phyloP scores from a whole-genome alignment of 2,113 vertebrate genomes.

The Neogobius melanostomus region DNA sequence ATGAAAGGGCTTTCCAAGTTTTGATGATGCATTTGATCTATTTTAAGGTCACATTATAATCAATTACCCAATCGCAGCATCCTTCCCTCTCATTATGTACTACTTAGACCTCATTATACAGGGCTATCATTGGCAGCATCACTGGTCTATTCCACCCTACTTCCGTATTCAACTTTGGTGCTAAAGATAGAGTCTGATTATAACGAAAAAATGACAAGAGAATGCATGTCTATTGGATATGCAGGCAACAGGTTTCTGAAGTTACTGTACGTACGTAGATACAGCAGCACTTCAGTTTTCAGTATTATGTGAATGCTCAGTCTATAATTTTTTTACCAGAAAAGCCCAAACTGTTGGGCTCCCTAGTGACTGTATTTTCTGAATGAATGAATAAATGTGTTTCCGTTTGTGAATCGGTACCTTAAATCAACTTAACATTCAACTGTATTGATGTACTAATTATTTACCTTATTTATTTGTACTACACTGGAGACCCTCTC shows the following conservation, averaged over 20 bases:
- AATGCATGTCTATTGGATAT: background rate
- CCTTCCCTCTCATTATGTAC: constrained; percentile 38
- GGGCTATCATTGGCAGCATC: constrained; percentile 25
- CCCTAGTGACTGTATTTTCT: no score
- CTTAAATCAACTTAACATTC: background rate
- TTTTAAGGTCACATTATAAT: constrained; percentile 42
- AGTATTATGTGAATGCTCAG: background rate
- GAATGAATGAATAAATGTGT: no score
- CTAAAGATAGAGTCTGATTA: constrained; percentile 52
- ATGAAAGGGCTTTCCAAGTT: constrained; percentile 10
- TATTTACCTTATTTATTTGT: background rate
- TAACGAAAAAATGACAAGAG: constrained; percentile 14
- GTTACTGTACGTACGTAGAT: background rate
- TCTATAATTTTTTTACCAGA: no score
- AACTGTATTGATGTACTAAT: background rate
- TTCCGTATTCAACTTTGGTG: constrained; percentile 34
- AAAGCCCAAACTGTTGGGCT: no score
- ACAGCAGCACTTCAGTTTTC: background rate
- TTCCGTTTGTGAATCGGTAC: no score
- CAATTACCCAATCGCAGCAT: constrained; percentile 54
- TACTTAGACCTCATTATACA: constrained; percentile 30
- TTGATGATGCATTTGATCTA: constrained; percentile 8
- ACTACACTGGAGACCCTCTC: background rate
- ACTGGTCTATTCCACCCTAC: constrained; percentile 20
- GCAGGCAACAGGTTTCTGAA: background rate